Evolutionary conservation across 2,888 invertebrate genomes (phyloP), one percentile per base, ranked within the genome.

Genomic region (Lepidochitona cinerea): DNA sequence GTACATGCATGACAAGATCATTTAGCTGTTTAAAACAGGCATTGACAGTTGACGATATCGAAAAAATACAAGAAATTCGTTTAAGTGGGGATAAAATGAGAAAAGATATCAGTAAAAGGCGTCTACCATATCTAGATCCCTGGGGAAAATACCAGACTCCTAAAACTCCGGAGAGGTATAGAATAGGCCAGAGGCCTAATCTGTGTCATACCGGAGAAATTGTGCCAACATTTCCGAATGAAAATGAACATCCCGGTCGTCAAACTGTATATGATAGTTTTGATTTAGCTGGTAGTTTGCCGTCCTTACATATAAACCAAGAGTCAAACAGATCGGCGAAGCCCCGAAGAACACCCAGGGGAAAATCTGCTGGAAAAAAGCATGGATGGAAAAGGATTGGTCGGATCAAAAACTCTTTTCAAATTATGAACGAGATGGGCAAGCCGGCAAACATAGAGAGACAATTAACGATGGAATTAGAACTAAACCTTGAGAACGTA

Each of bases 321-420:
- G 33, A 1, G 29, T 14, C 37, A 4, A 3, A 18, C 23, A 37
- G 26, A 1, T 2, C 18, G 3, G 14, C 14, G 4, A 66, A 26
- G 35, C 18, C 26, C 35, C 35, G 66, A 65, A 7, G 12, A 36
- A 23, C 33, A 9, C 14, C 18, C 2, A 35, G 66, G 23, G 14
- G 29, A 9, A 14, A 26, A 37, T 7, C 37, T 1, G 66, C 12
- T 4, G 23, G n/a, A 9, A 14, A n/a, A 1, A 5, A 18, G 14
- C 33, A 66, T 26, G 37, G 35, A 3, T n/a, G 37, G 29, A 26
- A 36, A 5, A 82, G 79, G 66, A 74, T 84, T 7, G 85, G 85
- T 14, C 83, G 84, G 7, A 84, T 85, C 9, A 79, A 84, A 65
- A 85, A 84, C 74, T 80, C 86, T 1, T 73, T 85, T 4, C 73